These are phyloP conservation scores for Nymphalis urticae DNA, from an alignment of 2,888 invertebrate species.

Conservation along the genomic window DNA sequence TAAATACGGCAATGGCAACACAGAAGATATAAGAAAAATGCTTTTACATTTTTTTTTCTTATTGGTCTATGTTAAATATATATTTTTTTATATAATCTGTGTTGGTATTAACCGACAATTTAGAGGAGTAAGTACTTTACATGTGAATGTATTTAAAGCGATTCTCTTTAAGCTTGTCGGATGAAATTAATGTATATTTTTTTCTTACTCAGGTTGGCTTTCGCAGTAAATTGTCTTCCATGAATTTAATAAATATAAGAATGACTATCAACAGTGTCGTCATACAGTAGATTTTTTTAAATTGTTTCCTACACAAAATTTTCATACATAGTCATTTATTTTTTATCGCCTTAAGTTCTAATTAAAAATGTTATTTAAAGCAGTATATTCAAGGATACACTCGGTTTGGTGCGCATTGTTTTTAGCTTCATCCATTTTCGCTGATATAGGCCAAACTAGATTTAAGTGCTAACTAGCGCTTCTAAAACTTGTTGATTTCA, in stretches of 20 bases:
- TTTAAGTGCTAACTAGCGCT: conserved; percentile 44
- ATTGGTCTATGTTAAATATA: conserved; percentile 14
- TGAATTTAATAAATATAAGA: not conserved
- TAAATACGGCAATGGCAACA: conserved; percentile 36
- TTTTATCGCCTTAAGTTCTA: no score
- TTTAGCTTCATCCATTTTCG: no score
- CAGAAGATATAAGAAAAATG: conserved; percentile 26
- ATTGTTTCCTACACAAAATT: not conserved
- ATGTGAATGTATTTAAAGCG: conserved; percentile 37
- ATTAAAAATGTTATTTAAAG: no score
- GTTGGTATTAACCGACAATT: conserved; percentile 36
- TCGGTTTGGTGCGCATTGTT: no score
- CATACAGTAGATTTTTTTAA: conserved; percentile 18
- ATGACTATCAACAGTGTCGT: not conserved
- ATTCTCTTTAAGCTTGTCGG: conserved; percentile 39
- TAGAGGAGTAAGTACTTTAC: conserved; percentile 35
- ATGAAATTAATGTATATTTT: conserved; percentile 27
- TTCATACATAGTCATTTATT: no score
- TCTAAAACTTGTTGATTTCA: conserved; percentile 30
- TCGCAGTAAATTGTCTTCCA: conserved; percentile 3
- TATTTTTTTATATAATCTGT: conserved; percentile 34
- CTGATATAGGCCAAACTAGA: conserved; percentile 56
- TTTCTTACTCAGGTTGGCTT: not conserved
- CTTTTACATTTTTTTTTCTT: conserved; percentile 7
- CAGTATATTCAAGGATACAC: no score